Evolutionary conservation across 2,797 vertebrate genomes (phyloP).

Genomic region (Gymnothorax javanicus): DNA sequence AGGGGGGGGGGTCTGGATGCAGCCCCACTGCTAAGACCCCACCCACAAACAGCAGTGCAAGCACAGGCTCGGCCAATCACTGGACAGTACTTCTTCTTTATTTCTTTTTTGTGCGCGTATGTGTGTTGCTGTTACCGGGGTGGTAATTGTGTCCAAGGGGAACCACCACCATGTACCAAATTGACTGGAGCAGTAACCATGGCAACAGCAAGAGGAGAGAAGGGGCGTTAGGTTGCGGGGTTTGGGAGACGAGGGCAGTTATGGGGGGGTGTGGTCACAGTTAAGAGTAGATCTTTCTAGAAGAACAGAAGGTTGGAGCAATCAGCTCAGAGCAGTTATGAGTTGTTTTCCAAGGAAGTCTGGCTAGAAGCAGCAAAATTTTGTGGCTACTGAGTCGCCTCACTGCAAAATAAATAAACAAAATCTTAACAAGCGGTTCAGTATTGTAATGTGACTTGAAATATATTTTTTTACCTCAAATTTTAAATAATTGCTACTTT

Average conservation of each 20-base stretch:
- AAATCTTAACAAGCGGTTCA: too few species aligned
- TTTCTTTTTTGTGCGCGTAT: background rate
- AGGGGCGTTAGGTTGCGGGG: background rate
- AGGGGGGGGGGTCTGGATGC: background rate
- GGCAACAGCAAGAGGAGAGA: background rate
- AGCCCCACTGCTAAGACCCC: background rate
- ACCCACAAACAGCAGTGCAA: background rate
- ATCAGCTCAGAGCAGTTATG: background rate
- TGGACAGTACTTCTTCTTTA: background rate
- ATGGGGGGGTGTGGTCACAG: background rate
- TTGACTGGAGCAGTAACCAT: slow-evolving; percentile 9
- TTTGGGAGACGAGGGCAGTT: too few species aligned
- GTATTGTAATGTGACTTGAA: too few species aligned
- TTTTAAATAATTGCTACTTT: too few species aligned
- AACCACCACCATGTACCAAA: background rate
- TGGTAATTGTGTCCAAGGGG: slow-evolving; percentile 18
- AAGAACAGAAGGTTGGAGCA: background rate
- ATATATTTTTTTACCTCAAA: too few species aligned
- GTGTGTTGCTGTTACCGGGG: background rate
- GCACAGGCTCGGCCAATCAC: background rate
- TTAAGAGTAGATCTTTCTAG: background rate
- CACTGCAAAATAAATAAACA: too few species aligned
- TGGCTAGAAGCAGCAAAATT: background rate
- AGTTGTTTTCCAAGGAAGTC: background rate
- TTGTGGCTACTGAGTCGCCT: background rate